Percentiles rank a stretch among this genome's conserved stretches.
These are phyloP conservation scores for Drosophila novamexicana DNA, from an alignment of 1,140 invertebrate genomes.

Conservation along the genomic window DNA sequence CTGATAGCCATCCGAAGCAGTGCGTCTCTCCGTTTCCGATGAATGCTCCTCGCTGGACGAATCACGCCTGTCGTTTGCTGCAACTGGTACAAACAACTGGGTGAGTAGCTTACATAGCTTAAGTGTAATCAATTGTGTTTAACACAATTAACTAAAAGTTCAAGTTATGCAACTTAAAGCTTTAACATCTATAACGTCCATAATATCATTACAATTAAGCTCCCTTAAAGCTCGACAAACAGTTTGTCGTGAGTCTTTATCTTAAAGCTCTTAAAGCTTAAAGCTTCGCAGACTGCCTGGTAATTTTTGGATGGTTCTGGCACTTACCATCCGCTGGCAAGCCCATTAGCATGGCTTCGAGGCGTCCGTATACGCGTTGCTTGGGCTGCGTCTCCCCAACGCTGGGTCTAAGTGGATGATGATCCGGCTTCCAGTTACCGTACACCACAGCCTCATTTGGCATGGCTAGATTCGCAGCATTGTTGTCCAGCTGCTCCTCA, in stretches of 20 bases:
- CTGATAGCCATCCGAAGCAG: slow-evolving; percentile 39
- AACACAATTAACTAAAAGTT: too few relatives aligned
- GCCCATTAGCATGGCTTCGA: slow-evolving; percentile 73
- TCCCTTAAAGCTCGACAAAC: too few relatives aligned
- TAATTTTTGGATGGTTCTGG: neutral
- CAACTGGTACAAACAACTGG: neutral
- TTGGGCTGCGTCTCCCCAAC: slow-evolving; percentile 34
- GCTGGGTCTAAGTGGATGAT: slow-evolving; percentile 47
- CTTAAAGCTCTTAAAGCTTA: too few relatives aligned
- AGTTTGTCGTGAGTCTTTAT: too few relatives aligned
- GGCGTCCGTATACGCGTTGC: slow-evolving; percentile 54
- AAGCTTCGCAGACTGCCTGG: too few relatives aligned
- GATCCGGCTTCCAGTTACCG: slow-evolving; percentile 78
- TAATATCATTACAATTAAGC: too few relatives aligned
- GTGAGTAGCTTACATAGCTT: too few relatives aligned
- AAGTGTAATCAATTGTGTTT: too few relatives aligned
- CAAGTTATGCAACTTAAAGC: too few relatives aligned
- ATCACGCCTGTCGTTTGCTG: slow-evolving; percentile 35
- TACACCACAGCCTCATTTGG: slow-evolving; percentile 66
- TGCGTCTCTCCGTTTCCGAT: slow-evolving; percentile 12
- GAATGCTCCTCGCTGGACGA: slow-evolving; percentile 48
- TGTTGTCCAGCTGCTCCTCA: slow-evolving; percentile 44
- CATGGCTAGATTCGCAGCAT: neutral
- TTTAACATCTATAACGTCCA: too few relatives aligned
- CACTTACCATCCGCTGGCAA: slow-evolving; percentile 58